Evolutionary conservation across 2,113 vertebrate species (phyloP), one percentile per base, ranked within the genome.

Genomic region (Rhadina sibilatrix): DNA sequence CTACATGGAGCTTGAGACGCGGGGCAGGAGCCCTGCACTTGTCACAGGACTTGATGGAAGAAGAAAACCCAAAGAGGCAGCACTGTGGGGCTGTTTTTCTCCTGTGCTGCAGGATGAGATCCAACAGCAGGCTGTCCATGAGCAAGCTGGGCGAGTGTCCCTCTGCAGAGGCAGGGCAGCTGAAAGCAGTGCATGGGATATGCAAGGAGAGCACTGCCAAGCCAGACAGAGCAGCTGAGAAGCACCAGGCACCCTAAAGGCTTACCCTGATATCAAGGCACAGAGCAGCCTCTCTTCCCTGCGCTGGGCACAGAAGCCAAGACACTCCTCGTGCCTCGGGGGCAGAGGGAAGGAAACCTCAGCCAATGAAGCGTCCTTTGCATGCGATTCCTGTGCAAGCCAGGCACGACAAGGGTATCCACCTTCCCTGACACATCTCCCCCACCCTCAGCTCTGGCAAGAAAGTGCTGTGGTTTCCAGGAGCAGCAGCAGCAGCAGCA

Each of bases 161-260:
- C 78, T 63, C 3, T 0, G 82, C 65, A 79, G 81, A 63, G 56
- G n/a, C 53, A 61, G 1, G 0, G 90, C 53, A 65, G 88, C 65
- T 3, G 1, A 11, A 61, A 28, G 47, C 12, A 0, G 31, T 7
- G 42, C 76, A 42, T 2, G 28, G 59, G 46, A 59, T 61, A 21
- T 2, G 63, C 53, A 85, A 31, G 27, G 52, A 68, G 35, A 86
- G 71, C 0, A 0, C 38, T 53, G 83, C 85, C 89, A 89, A 93
- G 83, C 18, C 74, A 90, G 86, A 66, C 60, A 77, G 60, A 56
- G 68, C 79, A 86, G 83, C 68, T 66, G 89, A 40, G 79, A 86
- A 85, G 37, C 78, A 83, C 71, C 57, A 46, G 30, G 46, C 16
- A 65, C 11, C 74, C 11, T 0, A 68, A 69, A 87, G n/a, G 57